phyloP scores from a whole-genome alignment of 1,140 invertebrate species.

The Pinna nobilis region DNA sequence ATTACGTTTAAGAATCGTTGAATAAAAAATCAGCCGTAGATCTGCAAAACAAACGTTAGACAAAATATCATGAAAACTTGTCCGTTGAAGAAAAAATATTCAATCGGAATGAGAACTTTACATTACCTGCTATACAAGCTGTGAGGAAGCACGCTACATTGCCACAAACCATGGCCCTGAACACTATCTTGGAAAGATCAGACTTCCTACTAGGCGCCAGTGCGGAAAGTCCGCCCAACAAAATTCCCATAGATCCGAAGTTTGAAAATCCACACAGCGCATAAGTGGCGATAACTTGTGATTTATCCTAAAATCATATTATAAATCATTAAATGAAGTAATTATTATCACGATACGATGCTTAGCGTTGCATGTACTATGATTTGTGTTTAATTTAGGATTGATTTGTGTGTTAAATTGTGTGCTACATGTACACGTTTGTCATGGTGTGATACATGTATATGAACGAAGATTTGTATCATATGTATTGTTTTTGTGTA shows the following conservation, averaged over 20 bases:
- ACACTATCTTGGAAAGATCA: slow-evolving; percentile 78
- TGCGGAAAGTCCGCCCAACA: slow-evolving; percentile 86
- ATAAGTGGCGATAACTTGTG: slow-evolving; percentile 91
- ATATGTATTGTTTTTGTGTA: too few species aligned
- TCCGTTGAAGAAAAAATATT: background rate
- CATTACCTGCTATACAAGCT: slow-evolving; percentile 62
- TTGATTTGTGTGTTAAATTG: background rate
- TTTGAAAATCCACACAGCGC: slow-evolving; percentile 98
- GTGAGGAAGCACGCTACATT: slow-evolving; percentile 86
- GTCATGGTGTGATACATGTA: too few species aligned
- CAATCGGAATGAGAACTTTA: too few species aligned
- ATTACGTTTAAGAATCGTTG: too few species aligned
- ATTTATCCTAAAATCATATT: slow-evolving; percentile 78
- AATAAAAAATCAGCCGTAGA: too few species aligned
- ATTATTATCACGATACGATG: background rate
- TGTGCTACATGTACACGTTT: background rate
- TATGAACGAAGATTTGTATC: too few species aligned
- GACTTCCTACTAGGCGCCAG: slow-evolving; percentile 86
- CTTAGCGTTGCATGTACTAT: background rate
- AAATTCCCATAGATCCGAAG: slow-evolving; percentile 91
- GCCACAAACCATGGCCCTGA: slow-evolving; percentile 91
- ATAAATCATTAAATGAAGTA: background rate
- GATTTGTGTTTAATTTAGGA: background rate
- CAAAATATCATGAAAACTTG: background rate
- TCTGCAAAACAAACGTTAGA: too few species aligned